Evolutionary conservation across 1,140 invertebrate species (phyloP).

Genomic region (Drosophila parabipectinata): DNA sequence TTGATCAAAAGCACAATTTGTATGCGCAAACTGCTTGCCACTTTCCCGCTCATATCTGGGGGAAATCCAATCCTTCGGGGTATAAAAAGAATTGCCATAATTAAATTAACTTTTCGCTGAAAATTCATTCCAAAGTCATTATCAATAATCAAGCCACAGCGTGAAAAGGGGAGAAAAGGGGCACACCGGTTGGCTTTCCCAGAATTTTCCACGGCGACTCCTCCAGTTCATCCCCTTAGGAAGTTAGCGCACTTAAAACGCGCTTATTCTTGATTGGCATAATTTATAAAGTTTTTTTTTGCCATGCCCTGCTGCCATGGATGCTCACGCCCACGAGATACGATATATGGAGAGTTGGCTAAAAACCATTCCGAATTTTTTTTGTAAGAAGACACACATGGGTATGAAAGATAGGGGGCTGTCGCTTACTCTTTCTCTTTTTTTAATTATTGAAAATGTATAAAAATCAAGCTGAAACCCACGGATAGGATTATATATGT

Average conservation of each 20-base stretch:
- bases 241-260: constrained; percentile 78
- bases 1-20: constrained; percentile 26
- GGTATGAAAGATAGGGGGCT: background rate
- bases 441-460: constrained; percentile 73
- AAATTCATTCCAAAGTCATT: constrained; percentile 80
- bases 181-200: constrained; percentile 6
- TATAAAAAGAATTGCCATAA: constrained; percentile 70
- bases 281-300: constrained; percentile 79
- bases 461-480: constrained; percentile 67
- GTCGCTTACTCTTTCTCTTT: constrained; percentile 2
- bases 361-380: constrained; percentile 30
- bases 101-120: constrained; percentile 75
- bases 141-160: constrained; percentile 70
- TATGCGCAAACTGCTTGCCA: constrained; percentile 18
- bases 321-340: constrained; percentile 34
- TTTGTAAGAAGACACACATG: constrained; percentile 11
- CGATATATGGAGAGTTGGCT: constrained; percentile 18
- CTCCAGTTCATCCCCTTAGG: constrained; percentile 44
- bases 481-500: background rate
- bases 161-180: constrained; percentile 3
- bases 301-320: constrained; percentile 10
- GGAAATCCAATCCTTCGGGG: constrained; percentile 11
- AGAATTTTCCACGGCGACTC: constrained; percentile 16
- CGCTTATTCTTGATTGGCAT: constrained; percentile 81
- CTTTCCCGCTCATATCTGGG: background rate